Base-by-base conservation (phyloP, 2,113 vertebrate species). In the Cyprinodon variegatus region DNA sequence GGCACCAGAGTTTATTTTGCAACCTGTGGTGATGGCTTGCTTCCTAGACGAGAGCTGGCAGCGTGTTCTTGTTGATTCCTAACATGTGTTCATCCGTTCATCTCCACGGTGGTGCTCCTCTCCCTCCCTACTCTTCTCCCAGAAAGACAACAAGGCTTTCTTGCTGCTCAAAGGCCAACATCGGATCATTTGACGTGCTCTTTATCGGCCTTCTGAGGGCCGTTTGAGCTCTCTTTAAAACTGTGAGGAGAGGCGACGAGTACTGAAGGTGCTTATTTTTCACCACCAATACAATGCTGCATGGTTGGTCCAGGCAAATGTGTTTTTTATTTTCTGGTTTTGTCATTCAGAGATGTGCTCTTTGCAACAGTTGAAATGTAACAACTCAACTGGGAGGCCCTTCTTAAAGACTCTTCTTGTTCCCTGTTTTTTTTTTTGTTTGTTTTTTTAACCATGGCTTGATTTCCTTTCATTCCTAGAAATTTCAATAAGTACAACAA, bases 1-100 rank as follows among this genome's bases (percentile, higher is more conserved):
- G 92, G 90, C 91, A 93, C 93, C 90, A 87, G 88, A 88, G 93
- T 94, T 94, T 94, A 91, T 93, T 94, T 94, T 93, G 92, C 92
- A 94, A 92, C 93, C 90, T 93, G 93, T 90, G 93, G 93, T 90
- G 93, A 93, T 94, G 93, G 93, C 93, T 90, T 72, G 86, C 89
- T 92, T 94, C 92, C 93, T 92, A 89, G 92, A 92, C 83, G 29
- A 92, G 90, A 92, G 84, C 89, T 91, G 93, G 92, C 92, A 91
- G 84, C 89, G 67, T 78, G 87, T 82, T 77, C 76, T 86, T 92
- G 91, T 93, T 94, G 93, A 94, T 93, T 93, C 90, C 82, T 89
- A 93, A 93, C 93, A 92, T 92, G 92, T 93, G 93, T 93, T 93
- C 89, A 91, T 93, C 86, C 85, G 74, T 89, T 93, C 86, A 90